Conservation (phyloP, 2,113 vertebrate genomes). For the Megalops atlanticus region DNA sequence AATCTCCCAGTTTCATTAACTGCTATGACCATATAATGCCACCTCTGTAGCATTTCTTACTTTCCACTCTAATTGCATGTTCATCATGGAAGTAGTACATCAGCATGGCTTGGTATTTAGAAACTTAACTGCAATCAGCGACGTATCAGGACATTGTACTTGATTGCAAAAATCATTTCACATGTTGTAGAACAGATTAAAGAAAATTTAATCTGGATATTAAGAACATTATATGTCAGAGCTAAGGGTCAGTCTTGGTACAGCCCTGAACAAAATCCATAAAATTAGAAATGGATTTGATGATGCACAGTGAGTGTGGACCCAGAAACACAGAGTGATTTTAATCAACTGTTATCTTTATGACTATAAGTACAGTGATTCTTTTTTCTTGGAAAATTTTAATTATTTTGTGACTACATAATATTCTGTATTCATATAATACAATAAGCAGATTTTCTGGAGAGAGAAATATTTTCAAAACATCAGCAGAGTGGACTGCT, state of each 20-base stretch:
- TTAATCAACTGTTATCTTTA: constrained; percentile 38
- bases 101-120: constrained; percentile 47
- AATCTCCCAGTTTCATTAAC: constrained; percentile 77
- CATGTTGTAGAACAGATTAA: constrained; percentile 73
- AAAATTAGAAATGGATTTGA: constrained; percentile 75
- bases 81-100: constrained; percentile 48
- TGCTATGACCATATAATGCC: constrained; percentile 66
- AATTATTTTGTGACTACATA: constrained; percentile 66
- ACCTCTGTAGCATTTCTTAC: constrained; percentile 64
- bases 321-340: constrained; percentile 34
- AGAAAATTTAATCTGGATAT: constrained; percentile 75
- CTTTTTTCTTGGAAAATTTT: constrained; percentile 55
- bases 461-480: constrained; percentile 61
- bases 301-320: constrained; percentile 56
- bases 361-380: constrained; percentile 25
- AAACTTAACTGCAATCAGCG: constrained; percentile 46
- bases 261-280: constrained; percentile 65
- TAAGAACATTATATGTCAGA: constrained; percentile 73
- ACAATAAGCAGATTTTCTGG: constrained; percentile 62
- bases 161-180: constrained; percentile 75
- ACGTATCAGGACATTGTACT: constrained; percentile 57
- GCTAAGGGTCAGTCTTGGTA: constrained; percentile 66
- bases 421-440: constrained; percentile 58
- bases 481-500: constrained; percentile 55
- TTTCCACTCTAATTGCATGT: constrained; percentile 69